Evolutionary conservation across 37 sponge, comb jelly and placozoan species (phyloP).

Genomic region (Theonella swinhoei): DNA sequence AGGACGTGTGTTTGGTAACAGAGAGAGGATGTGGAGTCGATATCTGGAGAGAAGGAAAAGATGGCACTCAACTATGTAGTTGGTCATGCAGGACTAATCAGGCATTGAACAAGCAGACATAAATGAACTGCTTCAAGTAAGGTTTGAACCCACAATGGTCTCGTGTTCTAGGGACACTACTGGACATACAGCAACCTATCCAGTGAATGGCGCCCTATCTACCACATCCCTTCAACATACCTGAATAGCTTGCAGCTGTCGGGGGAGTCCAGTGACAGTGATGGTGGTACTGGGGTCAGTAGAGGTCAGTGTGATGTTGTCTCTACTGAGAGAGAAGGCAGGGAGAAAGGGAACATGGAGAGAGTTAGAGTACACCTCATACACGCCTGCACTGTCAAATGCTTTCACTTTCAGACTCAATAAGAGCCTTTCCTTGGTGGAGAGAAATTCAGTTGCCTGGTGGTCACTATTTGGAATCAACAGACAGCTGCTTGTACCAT

Average conservation of each 20-base stretch:
- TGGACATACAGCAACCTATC: background rate
- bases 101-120: too few relatives aligned
- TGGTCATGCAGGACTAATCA: too few relatives aligned
- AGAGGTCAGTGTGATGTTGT: conserved; percentile 4
- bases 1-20: background rate
- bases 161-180: background rate
- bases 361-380: conserved; percentile 34
- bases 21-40: conserved; percentile 38
- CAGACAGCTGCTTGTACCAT: conserved; percentile 51
- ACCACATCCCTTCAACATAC: conserved; percentile 35
- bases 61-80: too few relatives aligned
- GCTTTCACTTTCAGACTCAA: conserved; percentile 53
- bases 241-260: conserved; percentile 50
- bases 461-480: background rate
- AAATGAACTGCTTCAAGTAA: too few relatives aligned
- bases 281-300: conserved; percentile 14
- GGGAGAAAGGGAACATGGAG: conserved; percentile 58
- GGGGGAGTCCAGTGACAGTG: conserved; percentile 41
- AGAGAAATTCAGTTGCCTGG: conserved; percentile 1
- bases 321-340: conserved; percentile 47
- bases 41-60: conserved; percentile 22
- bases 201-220: background rate
- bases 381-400: conserved; percentile 38
- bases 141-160: background rate
- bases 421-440: conserved; percentile 27